Evolutionary conservation across 2,888 invertebrate genomes (phyloP), one percentile per base, ranked within the genome.

Genomic region (Scaptomyza tumidula): DNA sequence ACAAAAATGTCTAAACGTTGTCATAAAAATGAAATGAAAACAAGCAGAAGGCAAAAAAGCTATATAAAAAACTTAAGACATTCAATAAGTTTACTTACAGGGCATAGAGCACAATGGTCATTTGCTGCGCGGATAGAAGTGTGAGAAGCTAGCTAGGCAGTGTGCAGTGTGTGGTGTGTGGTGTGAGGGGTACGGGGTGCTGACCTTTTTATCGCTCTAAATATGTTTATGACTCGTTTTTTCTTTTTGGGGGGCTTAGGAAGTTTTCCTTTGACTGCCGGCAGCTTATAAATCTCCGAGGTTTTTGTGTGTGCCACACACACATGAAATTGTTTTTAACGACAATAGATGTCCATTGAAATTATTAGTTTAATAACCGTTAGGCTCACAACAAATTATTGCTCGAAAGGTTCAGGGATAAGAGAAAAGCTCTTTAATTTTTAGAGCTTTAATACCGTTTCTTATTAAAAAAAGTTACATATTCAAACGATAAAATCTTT

Each of bases 21-120:
- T 89, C 90, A 90, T 90, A 90, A 90, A 90, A 90, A 88, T 89
- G 77, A 87, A 85, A 87, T 87, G 85, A 85, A 85, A 87, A 86
- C 83, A 83, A 88, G 67, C 78, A 76, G 65, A 75, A 81, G 86
- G 59, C 76, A 58, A 45, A 45, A 58, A 48, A 58, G 52, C 70
- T 57, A 72, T 74, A 41, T 41, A 80, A 78, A 86, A 86, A 90
- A 89, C 89, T 88, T 85, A 90, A 90, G 90, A 90, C 82, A 89
- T 90, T 90, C 89, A 89, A 90, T 90, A 90, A 90, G 81, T 90
- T 85, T 82, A 74, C 84, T 82, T 56, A 75, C 70, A 70, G 24
- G 37, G 39, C 27, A 55, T 6, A 6, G 37, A 37, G 44, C 57
- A 49, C n/a, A 56, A 44, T 54, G 63, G 58, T 50, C 29, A 62